These are phyloP conservation scores for Eciton burchellii DNA, from an alignment of 1,140 invertebrate genomes.

Conservation along the genomic window DNA sequence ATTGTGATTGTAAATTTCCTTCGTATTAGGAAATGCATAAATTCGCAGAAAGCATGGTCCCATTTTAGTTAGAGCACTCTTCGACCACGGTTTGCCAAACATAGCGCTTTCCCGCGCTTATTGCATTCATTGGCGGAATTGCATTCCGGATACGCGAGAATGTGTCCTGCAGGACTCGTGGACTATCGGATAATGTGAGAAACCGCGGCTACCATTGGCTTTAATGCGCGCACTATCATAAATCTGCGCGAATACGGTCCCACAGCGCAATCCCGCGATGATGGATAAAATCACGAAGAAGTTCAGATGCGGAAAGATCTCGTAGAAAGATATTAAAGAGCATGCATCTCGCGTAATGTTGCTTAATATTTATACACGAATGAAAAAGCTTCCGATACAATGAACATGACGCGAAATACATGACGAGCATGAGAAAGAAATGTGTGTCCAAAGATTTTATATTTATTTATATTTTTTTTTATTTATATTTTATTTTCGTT, in stretches of 20 bases:
- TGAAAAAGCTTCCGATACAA: background rate
- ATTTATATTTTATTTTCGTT: background rate
- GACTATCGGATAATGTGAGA: slow-evolving; percentile 47
- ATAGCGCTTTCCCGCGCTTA: slow-evolving; percentile 36
- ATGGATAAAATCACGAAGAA: slow-evolving; percentile 15
- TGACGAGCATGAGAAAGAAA: background rate
- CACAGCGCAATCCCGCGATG: background rate
- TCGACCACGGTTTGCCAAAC: slow-evolving; percentile 28
- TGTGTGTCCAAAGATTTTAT: background rate
- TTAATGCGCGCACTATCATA: slow-evolving; percentile 24
- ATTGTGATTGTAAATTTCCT: slow-evolving; percentile 18
- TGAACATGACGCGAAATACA: background rate
- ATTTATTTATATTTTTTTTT: background rate
- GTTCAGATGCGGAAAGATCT: background rate
- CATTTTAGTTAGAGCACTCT: slow-evolving; percentile 25
- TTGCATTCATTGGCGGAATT: slow-evolving; percentile 52
- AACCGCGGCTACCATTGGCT: slow-evolving; percentile 33
- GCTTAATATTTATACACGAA: background rate
- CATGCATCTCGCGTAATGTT: background rate
- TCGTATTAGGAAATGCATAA: slow-evolving; percentile 15
- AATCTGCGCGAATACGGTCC: slow-evolving; percentile 22
- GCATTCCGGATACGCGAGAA: slow-evolving; percentile 31
- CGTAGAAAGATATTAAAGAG: too few relatives aligned
- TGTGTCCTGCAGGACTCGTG: slow-evolving; percentile 40
- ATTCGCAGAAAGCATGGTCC: slow-evolving; percentile 22